phyloP scores from a whole-genome alignment of 2,113 vertebrate species.

The Gadus macrocephalus region DNA sequence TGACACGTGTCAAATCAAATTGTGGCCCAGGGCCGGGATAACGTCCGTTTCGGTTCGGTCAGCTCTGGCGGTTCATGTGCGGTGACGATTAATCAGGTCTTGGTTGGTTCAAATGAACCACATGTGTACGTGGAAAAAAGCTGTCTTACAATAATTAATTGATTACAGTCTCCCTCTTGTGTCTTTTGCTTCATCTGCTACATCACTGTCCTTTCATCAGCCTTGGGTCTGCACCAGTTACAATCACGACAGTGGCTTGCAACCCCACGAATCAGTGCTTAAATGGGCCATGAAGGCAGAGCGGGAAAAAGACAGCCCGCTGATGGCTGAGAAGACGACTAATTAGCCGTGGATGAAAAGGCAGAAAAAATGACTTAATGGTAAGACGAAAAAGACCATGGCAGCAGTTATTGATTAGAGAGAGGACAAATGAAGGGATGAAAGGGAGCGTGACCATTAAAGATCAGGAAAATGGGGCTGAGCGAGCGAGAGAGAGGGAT shows the following conservation, averaged over 20 bases:
- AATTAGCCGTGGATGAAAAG: slow-evolving; percentile 51
- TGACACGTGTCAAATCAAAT: too few relatives aligned
- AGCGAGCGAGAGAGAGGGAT: slow-evolving; percentile 2
- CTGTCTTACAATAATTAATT: slow-evolving; percentile 56
- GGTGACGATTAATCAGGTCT: too few relatives aligned
- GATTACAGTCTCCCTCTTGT: slow-evolving; percentile 36
- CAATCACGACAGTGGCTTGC: slow-evolving; percentile 10
- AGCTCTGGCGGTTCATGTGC: too few relatives aligned
- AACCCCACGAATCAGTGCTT: slow-evolving; percentile 14
- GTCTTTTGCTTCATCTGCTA: slow-evolving; percentile 1
- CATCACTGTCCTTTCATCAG: slow-evolving; percentile 15
- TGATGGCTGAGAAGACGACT: slow-evolving; percentile 41
- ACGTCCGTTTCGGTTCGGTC: too few relatives aligned
- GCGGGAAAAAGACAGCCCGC: slow-evolving; percentile 37
- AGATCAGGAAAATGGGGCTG: slow-evolving; percentile 17
- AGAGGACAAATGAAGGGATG: slow-evolving; percentile 31
- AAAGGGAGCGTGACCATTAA: slow-evolving; percentile 9
- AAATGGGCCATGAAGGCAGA: slow-evolving; percentile 48
- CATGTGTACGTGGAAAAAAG: slow-evolving; percentile 22
- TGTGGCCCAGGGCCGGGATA: too few relatives aligned
- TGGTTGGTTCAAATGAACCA: background rate
- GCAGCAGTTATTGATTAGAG: slow-evolving; percentile 52
- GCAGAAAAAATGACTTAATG: slow-evolving; percentile 22
- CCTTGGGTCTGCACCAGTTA: slow-evolving; percentile 14
- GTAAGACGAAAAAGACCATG: slow-evolving; percentile 39